Evolutionary conservation across 2,888 invertebrate genomes (phyloP), one percentile per base, ranked within the genome.

Genomic region (Plagodis pulveraria): DNA sequence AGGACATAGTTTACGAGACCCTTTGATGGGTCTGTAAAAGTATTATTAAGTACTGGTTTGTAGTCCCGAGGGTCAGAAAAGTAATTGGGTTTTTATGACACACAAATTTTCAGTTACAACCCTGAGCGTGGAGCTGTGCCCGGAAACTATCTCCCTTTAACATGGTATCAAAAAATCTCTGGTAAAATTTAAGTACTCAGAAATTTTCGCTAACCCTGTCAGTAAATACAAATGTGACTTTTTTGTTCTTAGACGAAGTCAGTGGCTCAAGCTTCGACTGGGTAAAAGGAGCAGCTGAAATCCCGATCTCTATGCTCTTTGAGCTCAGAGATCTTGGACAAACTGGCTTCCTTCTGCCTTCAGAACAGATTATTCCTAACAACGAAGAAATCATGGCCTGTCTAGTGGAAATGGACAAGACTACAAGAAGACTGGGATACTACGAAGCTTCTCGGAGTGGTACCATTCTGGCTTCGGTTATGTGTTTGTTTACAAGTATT

Each of bases 251-350:
- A 92, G 91, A 92, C 64, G 78, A 73, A 44, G 85, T 86, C 6
- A 86, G 83, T 8, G 93, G 93, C 0, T 81, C 86, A 6, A 89
- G 89, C 54, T 86, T 89, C 50, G 94, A 95, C 72, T 95, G 94
- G 93, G 94, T 91, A 0, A 93, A 94, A 69, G 94, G 91, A 0
- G 84, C 79, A 0, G 87, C 88, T 0, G 86, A 93, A 0, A 81
- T 94, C 0, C 93, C 93, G 0, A 91, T 94, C 52, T 81, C 93
- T 0, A 93, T 90, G 69, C 91, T 94, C 0, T 91, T 94, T 42
- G 95, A 95, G 71, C 83, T 95, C 0, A 76, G 94, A 12, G 95
- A 94, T 69, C 79, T 80, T 0, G 94, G 94, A 0, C 65, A 72
- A 6, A 88, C 84, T 62, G 95, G 94, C 0, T 94, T 94, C 78